Conservation (phyloP, 2,888 invertebrate species). For the Timema podura region DNA sequence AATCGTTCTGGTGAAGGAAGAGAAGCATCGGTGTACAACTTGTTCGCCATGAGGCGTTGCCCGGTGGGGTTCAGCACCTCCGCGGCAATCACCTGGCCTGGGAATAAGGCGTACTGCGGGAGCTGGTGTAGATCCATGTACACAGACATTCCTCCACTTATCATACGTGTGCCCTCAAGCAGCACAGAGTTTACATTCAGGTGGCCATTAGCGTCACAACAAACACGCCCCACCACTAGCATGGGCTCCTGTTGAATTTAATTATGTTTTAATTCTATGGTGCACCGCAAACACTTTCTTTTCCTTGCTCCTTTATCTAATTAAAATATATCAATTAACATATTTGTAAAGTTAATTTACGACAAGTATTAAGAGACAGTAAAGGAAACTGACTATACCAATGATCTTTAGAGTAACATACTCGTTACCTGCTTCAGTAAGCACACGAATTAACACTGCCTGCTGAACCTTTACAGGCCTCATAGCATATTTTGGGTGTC, state of each 20-base stretch:
- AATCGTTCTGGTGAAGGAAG: conserved; percentile 45
- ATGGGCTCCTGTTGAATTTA: conserved; percentile 43
- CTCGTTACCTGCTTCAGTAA: no score
- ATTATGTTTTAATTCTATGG: no score
- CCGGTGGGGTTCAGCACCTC: conserved; percentile 70
- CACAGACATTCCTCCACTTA: conserved; percentile 37
- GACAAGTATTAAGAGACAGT: no score
- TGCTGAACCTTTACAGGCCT: no score
- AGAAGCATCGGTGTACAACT: conserved; percentile 57
- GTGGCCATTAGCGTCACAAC: conserved; percentile 68
- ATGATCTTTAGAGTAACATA: no score
- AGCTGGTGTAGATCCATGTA: conserved; percentile 51
- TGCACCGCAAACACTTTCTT: no score
- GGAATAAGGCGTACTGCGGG: conserved; percentile 64
- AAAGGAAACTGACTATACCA: no score
- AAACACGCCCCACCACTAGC: conserved; percentile 63
- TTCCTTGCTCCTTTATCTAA: no score
- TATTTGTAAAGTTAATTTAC: no score
- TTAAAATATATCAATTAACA: no score
- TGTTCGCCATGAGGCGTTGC: conserved; percentile 60
- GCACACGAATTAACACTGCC: no score
- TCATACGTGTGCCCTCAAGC: conserved; percentile 56
- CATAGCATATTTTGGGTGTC: no score
- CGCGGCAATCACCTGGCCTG: conserved; percentile 74
- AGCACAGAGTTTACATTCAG: conserved; percentile 66